Base-by-base conservation (phyloP, 2,797 vertebrate species). In the Hydrocynus forskahlii region DNA sequence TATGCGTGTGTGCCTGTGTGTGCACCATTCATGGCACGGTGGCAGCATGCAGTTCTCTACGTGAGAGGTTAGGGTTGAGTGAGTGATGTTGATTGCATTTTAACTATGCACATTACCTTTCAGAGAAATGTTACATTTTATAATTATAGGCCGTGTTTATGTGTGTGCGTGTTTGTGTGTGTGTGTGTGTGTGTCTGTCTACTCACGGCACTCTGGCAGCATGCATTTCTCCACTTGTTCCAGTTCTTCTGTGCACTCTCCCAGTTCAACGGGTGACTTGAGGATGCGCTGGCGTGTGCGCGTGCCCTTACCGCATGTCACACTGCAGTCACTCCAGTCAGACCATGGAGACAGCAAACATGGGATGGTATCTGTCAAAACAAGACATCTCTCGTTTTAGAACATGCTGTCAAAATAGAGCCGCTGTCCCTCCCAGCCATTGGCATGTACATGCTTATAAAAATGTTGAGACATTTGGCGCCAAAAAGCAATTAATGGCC, bases 181-280 rank as follows among this genome's bases (percentile, higher is more conserved):
- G 81, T 59, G 74, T 76, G 68, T 63, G 78, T 52, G 35, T 50
- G 14, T 25, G 68, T 54, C 16, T 19, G 23, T 14, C 23, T 84
- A 94, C 98, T 97, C 92, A 99, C 98, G 98, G 77, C 98, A 99
- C 78, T 99, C 98, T 0, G 98, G 98, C 55, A 99, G 90, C 98
- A 99, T 99, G 93, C 97, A 99, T 83, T 99, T 99, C 87, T 99
- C 98, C 89, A 95, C 93, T 89, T 99, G 97, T n/a, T 99, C 96
- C 84, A 99, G 91, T n/a, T 99, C 97, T 86, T 99, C 98, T 0
- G 94, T 96, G 83, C 98, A 99, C 86, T 99, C 97, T 45, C 98
- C 98, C 0, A 99, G 95, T 89, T 99, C 98, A 0, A 96, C 96
- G 0, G 97, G 96, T 54, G 98, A 99, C 90, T 98, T 99, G 40